phyloP scores from a whole-genome alignment of 2,888 invertebrate species.

The Lomographa bimaculata region DNA sequence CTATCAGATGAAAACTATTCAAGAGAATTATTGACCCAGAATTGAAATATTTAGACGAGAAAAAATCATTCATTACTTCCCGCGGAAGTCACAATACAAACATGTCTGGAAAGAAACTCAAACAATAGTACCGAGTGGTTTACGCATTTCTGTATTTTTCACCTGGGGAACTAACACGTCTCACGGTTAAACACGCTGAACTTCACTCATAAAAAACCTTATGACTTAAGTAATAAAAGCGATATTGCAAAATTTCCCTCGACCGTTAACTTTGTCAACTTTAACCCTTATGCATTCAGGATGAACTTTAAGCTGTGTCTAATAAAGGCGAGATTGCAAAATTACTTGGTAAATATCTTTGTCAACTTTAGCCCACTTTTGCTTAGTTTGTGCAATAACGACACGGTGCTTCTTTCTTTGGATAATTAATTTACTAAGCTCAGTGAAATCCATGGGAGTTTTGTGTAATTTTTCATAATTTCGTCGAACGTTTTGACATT shows the following conservation, averaged over 20 bases:
- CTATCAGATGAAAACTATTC: too few species aligned
- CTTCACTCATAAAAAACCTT: constrained; percentile 2
- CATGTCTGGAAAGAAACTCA: constrained; percentile 43
- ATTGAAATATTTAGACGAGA: constrained; percentile 23
- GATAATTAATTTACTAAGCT: constrained; percentile 65
- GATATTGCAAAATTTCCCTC: too few species aligned
- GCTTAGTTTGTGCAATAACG: constrained; percentile 46
- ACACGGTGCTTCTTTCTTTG: constrained; percentile 58
- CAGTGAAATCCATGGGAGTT: constrained; percentile 58
- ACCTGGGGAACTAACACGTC: constrained; percentile 45
- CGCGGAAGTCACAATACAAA: constrained; percentile 46
- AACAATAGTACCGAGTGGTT: constrained; percentile 31
- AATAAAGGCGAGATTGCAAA: constrained; percentile 14
- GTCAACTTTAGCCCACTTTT: constrained; percentile 57
- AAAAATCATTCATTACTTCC: constrained; percentile 27
- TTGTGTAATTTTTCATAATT: constrained; percentile 21
- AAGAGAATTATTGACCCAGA: constrained; percentile 30
- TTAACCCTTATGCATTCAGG: constrained; percentile 2
- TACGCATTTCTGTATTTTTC: constrained; percentile 54
- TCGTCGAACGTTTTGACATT: constrained; percentile 16
- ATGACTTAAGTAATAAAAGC: too few species aligned
- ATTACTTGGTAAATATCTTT: constrained; percentile 22
- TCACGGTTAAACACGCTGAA: constrained; percentile 43
- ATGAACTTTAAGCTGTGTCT: too few species aligned
- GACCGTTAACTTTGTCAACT: background rate